phyloP scores from a whole-genome alignment of 2,888 invertebrate species.

The Drosophila paramelanica region DNA sequence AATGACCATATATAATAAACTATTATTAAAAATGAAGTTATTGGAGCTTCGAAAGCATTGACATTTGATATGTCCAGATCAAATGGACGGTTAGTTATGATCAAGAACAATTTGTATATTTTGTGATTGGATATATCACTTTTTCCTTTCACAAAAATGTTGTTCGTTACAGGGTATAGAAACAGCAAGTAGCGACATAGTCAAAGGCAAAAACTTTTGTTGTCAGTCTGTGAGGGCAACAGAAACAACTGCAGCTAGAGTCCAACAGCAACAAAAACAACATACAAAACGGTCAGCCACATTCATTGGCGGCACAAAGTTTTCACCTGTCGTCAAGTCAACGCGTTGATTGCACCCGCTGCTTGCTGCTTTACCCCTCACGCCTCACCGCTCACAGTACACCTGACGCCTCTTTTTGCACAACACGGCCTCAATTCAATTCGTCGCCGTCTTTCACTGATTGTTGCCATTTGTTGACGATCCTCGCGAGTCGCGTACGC shows the following conservation, averaged over 20 bases:
- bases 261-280: constrained; percentile 18
- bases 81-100: no score
- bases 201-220: constrained; percentile 62
- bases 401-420: neutral
- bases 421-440: constrained; percentile 10
- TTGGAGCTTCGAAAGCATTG: no score
- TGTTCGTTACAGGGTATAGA: neutral
- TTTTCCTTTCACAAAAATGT: no score
- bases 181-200: constrained; percentile 39
- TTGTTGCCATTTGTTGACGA: constrained; percentile 72
- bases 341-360: constrained; percentile 74
- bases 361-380: neutral
- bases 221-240: constrained; percentile 65
- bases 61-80: no score
- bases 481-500: constrained; percentile 46
- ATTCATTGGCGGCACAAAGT: constrained; percentile 71
- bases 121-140: no score
- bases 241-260: constrained; percentile 7
- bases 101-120: no score
- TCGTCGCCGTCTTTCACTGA: constrained; percentile 41
- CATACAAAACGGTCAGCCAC: constrained; percentile 35
- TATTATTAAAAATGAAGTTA: no score
- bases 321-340: constrained; percentile 72
- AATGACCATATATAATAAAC: no score
- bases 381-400: no score